Evolutionary conservation across 2,113 vertebrate genomes (phyloP).

Genomic region (Gyps fulvus): DNA sequence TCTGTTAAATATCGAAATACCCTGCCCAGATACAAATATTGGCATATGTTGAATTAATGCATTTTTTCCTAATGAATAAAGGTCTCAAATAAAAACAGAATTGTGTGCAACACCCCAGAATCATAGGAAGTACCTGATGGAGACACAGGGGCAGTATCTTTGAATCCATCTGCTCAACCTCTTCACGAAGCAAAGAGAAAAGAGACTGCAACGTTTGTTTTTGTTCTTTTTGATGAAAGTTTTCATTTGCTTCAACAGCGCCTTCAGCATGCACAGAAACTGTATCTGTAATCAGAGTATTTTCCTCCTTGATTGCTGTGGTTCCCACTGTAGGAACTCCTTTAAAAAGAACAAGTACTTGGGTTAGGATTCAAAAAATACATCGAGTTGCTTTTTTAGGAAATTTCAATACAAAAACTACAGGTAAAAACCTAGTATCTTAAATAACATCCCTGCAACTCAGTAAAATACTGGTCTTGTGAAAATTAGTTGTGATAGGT

Average conservation of each 20-base stretch:
- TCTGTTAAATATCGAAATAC: neutral
- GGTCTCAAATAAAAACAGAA: neutral
- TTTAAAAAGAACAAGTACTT: constrained; percentile 19
- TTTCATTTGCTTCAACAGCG: constrained; percentile 36
- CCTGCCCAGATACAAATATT: neutral
- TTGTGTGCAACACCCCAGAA: neutral
- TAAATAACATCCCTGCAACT: neutral
- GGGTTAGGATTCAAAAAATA: neutral
- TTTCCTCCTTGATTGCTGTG: constrained; percentile 41
- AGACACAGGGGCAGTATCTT: constrained; percentile 86
- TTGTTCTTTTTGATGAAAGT: constrained; percentile 41
- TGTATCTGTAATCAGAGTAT: neutral
- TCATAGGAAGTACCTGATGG: constrained; percentile 83
- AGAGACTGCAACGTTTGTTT: constrained; percentile 68
- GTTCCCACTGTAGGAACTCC: constrained; percentile 21
- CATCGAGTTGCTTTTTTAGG: neutral
- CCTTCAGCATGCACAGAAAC: neutral
- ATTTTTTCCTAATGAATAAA: neutral
- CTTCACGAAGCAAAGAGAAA: constrained; percentile 81
- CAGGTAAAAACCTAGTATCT: neutral
- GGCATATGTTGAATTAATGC: neutral
- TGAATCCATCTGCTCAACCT: constrained; percentile 82
- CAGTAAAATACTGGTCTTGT: neutral
- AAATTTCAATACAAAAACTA: neutral
- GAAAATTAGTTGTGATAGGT: neutral